Conservation (phyloP, 2,797 vertebrate species). For the Mareca strepera region DNA sequence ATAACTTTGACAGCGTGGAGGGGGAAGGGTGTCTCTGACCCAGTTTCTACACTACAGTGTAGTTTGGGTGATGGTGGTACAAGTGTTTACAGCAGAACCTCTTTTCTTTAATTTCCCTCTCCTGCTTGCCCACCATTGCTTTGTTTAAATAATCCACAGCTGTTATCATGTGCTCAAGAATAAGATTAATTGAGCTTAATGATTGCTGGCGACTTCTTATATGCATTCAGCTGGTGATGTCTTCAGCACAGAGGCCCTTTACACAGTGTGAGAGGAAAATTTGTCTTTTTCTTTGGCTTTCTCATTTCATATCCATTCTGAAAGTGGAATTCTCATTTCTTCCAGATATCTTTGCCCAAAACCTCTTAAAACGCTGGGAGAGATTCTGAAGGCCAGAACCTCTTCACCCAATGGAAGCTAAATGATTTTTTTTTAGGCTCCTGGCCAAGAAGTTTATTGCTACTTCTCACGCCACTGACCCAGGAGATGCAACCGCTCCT, state of each 20-base stretch:
- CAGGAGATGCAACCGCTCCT: not conserved
- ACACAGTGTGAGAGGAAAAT: not conserved
- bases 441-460: not conserved
- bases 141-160: conserved; percentile 62
- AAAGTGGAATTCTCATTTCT: not conserved
- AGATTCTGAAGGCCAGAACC: not conserved
- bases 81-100: conserved; percentile 27
- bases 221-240: conserved; percentile 16
- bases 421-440: not conserved
- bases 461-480: not conserved
- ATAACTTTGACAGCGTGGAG: conserved; percentile 59
- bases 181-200: conserved; percentile 55
- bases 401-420: not conserved
- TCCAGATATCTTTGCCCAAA: not conserved
- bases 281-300: not conserved
- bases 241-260: not conserved
- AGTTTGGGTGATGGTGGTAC: not conserved
- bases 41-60: conserved; percentile 44
- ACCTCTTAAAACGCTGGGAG: not conserved
- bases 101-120: conserved; percentile 40
- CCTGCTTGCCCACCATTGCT: not conserved
- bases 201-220: not conserved
- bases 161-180: conserved; percentile 44
- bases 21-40: conserved; percentile 65
- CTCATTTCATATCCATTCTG: not conserved